A percentile compares a stretch with the other conserved stretches of the same genome.
Evolutionary conservation across 2,888 invertebrate species (phyloP).

Genomic region (Vanessa cardui): DNA sequence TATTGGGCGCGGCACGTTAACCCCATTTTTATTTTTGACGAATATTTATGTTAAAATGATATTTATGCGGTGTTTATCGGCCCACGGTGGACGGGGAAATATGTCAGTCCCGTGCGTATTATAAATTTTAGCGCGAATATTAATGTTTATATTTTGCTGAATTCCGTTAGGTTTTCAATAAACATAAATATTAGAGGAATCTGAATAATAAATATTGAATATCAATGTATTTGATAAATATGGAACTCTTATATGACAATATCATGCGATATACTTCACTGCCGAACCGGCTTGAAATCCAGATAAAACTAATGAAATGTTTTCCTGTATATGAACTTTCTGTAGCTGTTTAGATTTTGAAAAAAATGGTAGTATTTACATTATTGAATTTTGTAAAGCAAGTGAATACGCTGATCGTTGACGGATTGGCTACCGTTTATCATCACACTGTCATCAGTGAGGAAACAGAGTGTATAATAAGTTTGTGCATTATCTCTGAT

Average conservation of each 20-base stretch:
- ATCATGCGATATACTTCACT: too few species aligned
- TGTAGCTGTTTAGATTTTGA: too few species aligned
- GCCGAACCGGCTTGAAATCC: too few species aligned
- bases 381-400: too few species aligned
- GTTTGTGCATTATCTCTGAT: too few species aligned
- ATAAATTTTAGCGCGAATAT: slow-evolving; percentile 23
- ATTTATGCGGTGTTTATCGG: slow-evolving; percentile 44
- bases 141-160: slow-evolving; percentile 20
- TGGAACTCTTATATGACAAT: not conserved
- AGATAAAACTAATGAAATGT: too few species aligned
- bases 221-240: not conserved
- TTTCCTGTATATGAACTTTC: too few species aligned
- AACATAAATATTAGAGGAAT: slow-evolving; percentile 2
- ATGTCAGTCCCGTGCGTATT: slow-evolving; percentile 25
- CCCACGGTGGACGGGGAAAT: slow-evolving; percentile 27
- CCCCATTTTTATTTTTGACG: slow-evolving; percentile 49
- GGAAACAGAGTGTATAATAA: too few species aligned
- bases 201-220: not conserved
- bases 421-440: too few species aligned
- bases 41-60: slow-evolving; percentile 57
- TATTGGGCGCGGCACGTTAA: slow-evolving; percentile 39
- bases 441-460: too few species aligned
- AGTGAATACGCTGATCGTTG: too few species aligned
- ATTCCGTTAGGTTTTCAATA: slow-evolving; percentile 18
- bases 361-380: too few species aligned